Base-by-base conservation (phyloP, 2,888 invertebrate genomes). In the Dione juno region DNA sequence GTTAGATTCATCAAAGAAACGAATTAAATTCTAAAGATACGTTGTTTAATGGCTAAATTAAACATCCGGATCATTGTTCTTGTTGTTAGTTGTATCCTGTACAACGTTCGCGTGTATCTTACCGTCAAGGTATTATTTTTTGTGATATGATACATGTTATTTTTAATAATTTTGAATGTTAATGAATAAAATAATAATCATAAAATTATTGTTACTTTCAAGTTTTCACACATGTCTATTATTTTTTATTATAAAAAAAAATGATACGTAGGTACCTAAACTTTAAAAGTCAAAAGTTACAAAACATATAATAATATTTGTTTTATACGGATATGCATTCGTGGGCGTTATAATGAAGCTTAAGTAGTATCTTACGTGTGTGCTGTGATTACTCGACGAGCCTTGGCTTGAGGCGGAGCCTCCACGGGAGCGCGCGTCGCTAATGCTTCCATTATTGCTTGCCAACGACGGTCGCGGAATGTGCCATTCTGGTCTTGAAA, bases 401-500 rank as follows among this genome's bases (percentile, higher is more conserved):
- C 93, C 93, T 84, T 93, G 92, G 79, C 93, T 94, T 76, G 95
- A 95, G 70, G 95, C 95, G 75, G 96, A 96, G 79, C 96, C 92
- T 71, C 92, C 92, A 67, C 92, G 85, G 67, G 92, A 90, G 68
- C 92, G 86, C 76, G 88, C 78, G 77, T 92, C 92, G 77, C 83
- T 85, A 74, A 85, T 79, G 81, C 88, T 89, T 73, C 88, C 85
- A 73, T 82, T 83, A 74, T 88, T 87, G 74, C 90, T 89, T 9
- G 92, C 93, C 79, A 97, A 94, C 84, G 97, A 96, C 82, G 97
- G 97, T 92, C 97, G 95, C 80, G 97, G 97, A 88, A 97, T 97
- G 88, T 97, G 97, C 97, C 97, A 97, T 87, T 91, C 88, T 65
- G 86, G 86, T 71, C 86, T 80, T 80, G 88, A 82, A 77, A 91